Evolutionary conservation across 2,113 vertebrate genomes (phyloP).

Genomic region (Montifringilla adamsi): DNA sequence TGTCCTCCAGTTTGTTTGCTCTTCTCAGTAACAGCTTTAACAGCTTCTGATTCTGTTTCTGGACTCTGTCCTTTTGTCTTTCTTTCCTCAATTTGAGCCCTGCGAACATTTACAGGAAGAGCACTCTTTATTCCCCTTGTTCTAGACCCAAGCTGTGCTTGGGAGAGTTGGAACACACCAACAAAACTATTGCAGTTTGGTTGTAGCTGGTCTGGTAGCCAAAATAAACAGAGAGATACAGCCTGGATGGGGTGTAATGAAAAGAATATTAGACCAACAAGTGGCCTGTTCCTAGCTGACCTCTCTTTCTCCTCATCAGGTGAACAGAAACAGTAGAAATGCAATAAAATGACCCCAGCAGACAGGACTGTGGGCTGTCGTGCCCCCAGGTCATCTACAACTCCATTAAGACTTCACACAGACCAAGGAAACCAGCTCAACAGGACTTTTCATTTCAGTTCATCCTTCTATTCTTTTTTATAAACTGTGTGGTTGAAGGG

Average conservation of each 20-base stretch:
- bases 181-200: fast-evolving
- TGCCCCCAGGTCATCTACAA: background rate
- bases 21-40: background rate
- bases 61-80: background rate
- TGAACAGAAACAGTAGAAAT: background rate
- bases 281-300: background rate
- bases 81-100: background rate
- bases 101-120: background rate
- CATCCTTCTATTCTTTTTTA: background rate
- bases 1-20: slow-evolving; percentile 33
- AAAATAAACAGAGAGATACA: background rate
- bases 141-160: background rate
- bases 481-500: background rate
- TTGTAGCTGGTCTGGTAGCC: background rate
- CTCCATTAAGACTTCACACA: background rate
- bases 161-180: background rate
- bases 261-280: background rate
- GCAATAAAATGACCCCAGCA: background rate
- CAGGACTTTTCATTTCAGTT: background rate
- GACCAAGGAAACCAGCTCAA: background rate
- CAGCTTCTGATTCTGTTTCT: background rate
- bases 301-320: background rate
- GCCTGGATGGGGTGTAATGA: background rate
- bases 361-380: background rate
- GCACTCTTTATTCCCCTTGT: background rate